A percentile compares a stretch with the other conserved stretches of the same genome.
Evolutionary conservation across 2,113 vertebrate genomes (phyloP).

Genomic region (Hippopotamus amphibius): DNA sequence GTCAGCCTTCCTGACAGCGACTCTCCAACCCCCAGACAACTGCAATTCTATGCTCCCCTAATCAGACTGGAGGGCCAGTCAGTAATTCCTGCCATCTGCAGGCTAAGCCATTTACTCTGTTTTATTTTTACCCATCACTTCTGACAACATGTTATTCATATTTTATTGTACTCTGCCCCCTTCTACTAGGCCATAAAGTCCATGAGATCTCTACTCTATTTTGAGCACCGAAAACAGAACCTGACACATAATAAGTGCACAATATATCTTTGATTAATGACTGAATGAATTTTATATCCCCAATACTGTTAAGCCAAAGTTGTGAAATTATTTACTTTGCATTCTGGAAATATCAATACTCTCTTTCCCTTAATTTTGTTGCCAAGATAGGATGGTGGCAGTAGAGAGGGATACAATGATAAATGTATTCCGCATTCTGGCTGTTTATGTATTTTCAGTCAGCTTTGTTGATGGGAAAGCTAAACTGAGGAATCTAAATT

Average conservation of each 20-base stretch:
- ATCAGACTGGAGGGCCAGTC: background rate
- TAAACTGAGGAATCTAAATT: conserved; percentile 42
- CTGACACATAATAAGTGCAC: background rate
- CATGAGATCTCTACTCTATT: background rate
- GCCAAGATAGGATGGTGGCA: background rate
- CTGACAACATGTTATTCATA: background rate
- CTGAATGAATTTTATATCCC: background rate
- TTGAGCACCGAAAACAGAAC: background rate
- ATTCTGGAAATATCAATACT: background rate
- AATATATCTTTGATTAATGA: background rate
- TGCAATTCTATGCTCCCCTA: background rate
- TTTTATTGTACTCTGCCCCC: background rate
- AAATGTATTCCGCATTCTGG: background rate
- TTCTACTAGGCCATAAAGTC: background rate
- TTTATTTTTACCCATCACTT: background rate
- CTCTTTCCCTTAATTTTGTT: background rate
- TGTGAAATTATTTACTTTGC: conserved; percentile 13
- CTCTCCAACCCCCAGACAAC: background rate
- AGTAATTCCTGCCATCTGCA: background rate
- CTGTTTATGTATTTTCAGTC: background rate
- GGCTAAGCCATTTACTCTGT: background rate
- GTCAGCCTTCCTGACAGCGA: background rate
- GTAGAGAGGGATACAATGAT: background rate
- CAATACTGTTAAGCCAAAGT: background rate
- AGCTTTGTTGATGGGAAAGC: background rate